These are phyloP conservation scores for Centrocercus urophasianus DNA, from an alignment of 2,113 vertebrate species.

Conservation along the genomic window DNA sequence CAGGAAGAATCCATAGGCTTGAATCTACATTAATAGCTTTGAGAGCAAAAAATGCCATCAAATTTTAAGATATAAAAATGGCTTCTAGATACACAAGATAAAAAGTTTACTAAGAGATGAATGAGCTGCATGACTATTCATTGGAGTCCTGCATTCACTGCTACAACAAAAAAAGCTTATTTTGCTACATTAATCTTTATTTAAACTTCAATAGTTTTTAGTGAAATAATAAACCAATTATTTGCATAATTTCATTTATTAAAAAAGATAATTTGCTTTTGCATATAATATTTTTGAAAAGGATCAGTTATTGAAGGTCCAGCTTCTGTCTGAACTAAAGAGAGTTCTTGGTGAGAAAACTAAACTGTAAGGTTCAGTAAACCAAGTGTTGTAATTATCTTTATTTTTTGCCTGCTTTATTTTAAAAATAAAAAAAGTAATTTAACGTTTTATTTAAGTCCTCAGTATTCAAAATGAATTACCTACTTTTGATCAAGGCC, in stretches of 20 bases:
- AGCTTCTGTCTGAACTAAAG: background rate
- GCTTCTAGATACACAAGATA: background rate
- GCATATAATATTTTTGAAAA: background rate
- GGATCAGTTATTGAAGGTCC: background rate
- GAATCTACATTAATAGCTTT: background rate
- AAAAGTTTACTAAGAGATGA: background rate
- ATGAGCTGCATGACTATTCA: background rate
- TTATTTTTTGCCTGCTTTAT: background rate
- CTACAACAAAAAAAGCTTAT: background rate
- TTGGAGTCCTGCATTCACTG: background rate
- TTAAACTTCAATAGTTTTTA: background rate
- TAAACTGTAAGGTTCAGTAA: background rate
- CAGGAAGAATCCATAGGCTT: background rate
- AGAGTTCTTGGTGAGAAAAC: background rate
- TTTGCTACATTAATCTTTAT: background rate
- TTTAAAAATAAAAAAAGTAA: background rate
- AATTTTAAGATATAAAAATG: background rate
- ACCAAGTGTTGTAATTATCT: background rate
- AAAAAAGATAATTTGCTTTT: background rate
- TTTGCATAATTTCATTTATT: background rate
- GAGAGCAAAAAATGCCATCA: background rate
- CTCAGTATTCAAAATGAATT: background rate
- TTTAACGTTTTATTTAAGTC: background rate
- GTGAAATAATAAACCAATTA: slow-evolving; percentile 10
- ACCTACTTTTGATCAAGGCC: background rate